phyloP scores from a whole-genome alignment of 2,113 vertebrate species.

The Osmerus mordax region DNA sequence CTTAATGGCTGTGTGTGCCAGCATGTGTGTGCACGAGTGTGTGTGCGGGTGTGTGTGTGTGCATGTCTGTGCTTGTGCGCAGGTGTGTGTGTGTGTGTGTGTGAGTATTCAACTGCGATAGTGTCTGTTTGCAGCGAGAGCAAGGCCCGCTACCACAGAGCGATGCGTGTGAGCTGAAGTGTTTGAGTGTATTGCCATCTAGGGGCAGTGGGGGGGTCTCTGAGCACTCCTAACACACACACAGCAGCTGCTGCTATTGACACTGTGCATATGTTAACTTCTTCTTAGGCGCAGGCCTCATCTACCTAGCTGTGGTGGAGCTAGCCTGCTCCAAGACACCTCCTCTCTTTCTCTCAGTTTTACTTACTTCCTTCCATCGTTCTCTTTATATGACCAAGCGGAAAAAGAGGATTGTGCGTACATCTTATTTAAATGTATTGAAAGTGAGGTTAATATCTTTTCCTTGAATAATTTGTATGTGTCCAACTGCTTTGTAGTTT shows the following conservation, averaged over 20 bases:
- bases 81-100: not conserved
- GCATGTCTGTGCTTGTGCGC: not conserved
- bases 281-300: constrained; percentile 79
- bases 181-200: constrained; percentile 86
- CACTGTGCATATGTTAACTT: constrained; percentile 81
- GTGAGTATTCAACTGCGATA: not conserved
- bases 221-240: constrained; percentile 70
- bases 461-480: too few species aligned
- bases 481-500: too few species aligned
- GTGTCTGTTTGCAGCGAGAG: constrained; percentile 57
- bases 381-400: too few species aligned
- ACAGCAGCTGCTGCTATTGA: constrained; percentile 82
- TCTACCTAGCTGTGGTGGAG: constrained; percentile 75
- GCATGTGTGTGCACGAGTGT: not conserved
- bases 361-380: too few species aligned
- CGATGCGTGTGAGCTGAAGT: constrained; percentile 64
- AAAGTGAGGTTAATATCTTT: too few species aligned
- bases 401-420: too few species aligned
- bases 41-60: not conserved
- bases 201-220: constrained; percentile 74
- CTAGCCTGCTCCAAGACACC: constrained; percentile 27
- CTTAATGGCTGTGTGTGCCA: constrained; percentile 70
- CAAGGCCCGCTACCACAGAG: constrained; percentile 73
- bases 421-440: too few species aligned
- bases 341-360: too few species aligned